Base-by-base conservation (phyloP, 2,888 invertebrate species). In the Lepetodrilus schrolli region DNA sequence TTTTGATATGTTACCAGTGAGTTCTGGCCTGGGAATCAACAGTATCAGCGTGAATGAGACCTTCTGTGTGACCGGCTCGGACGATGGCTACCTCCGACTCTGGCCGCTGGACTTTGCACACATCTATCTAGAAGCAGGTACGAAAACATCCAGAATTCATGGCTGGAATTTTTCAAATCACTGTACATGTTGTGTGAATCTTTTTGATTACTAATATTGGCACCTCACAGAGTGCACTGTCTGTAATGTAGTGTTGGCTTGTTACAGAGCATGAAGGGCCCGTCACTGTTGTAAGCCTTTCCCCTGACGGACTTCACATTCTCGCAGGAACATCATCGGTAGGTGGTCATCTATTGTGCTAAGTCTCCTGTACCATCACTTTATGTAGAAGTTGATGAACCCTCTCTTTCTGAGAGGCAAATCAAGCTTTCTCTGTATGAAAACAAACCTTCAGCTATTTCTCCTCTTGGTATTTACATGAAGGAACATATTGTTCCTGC, bases 51-150 rank as follows among this genome's bases (percentile, higher is more conserved):
- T 89, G 4, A 89, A 87, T 73, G 90, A 90, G 74, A 86, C 90
- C 0, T 90, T 90, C 80, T 90, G 90, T 83, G 90, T 88, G 72
- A 90, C 90, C n/a, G 90, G 90, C 4, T 90, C 90, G 4, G 88
- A 89, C 75, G 90, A 90, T 80, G 90, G 90, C 7, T 90, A 77
- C 77, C 82, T 90, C 30, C 80, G 90, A 26, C 82, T 90, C 10
- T 90, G 90, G 90, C 89, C 90, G 0, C 81, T 88, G 8, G 90
- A 90, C 75, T 90, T 90, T 80, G 84, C 85, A 38, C 87, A 89
- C 80, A 89, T 90, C 17, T 89, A 88, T 76, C 80, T 90, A 13
- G 90, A 90, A 78, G 90, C 90, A 66, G 85, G 84, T 84, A 71
- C 66, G 76, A 36, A 17, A 49, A 23, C 10, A 23, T 58, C 4